Conservation (phyloP, 2,888 invertebrate species). For the Caenorhabditis angaria region DNA sequence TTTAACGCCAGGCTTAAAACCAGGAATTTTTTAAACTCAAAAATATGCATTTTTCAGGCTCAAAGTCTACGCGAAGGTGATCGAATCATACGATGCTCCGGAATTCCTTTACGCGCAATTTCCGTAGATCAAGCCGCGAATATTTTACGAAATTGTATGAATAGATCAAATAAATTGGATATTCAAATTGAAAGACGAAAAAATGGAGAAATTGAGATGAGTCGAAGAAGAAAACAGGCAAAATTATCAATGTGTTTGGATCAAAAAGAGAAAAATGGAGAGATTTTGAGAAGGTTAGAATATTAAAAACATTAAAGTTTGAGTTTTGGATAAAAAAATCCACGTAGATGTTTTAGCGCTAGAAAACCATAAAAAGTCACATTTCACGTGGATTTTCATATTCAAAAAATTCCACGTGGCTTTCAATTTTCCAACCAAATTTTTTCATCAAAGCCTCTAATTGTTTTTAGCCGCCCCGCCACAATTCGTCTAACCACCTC, state of each 20-base stretch:
- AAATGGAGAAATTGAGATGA: conserved; percentile 32
- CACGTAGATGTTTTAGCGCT: not conserved
- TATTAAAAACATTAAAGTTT: not conserved
- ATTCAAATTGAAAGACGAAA: conserved; percentile 18
- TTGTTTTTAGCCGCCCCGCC: not conserved
- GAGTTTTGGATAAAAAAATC: not conserved
- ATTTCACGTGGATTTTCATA: too few relatives aligned
- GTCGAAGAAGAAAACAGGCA: conserved; percentile 25
- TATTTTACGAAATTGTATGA: conserved; percentile 31
- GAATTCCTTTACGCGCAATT: conserved; percentile 20
- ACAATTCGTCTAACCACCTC: conserved; percentile 3
- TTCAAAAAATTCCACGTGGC: not conserved
- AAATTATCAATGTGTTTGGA: conserved; percentile 38
- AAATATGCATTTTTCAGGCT: conserved; percentile 16
- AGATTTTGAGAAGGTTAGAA: not conserved
- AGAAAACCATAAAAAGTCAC: not conserved
- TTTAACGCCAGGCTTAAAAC: not conserved
- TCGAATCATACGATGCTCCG: conserved; percentile 26
- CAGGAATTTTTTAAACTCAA: not conserved
- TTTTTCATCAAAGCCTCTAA: not conserved
- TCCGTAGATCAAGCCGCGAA: conserved; percentile 37
- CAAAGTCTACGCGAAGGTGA: conserved; percentile 24
- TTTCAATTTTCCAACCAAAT: not conserved
- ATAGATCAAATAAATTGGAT: conserved; percentile 12
- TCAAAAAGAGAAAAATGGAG: conserved; percentile 19